Evolutionary conservation across 2,888 invertebrate genomes (phyloP).

Genomic region (Ceratothoa steindachneri): DNA sequence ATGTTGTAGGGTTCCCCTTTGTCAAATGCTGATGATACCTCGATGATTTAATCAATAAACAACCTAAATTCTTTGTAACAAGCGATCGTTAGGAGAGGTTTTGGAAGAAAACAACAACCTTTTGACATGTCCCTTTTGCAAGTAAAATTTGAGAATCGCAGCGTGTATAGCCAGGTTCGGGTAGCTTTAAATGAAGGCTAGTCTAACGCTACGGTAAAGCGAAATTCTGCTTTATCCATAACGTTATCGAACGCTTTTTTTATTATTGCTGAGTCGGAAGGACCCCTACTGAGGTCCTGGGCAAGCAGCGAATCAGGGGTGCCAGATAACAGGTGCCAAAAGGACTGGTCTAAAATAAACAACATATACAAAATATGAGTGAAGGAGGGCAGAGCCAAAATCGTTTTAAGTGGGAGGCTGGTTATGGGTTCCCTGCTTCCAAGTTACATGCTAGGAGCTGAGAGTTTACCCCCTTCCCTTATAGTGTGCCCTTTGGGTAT

Average conservation of each 20-base stretch:
- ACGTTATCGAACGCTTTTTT: constrained; percentile 4
- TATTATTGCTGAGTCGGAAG: constrained; percentile 13
- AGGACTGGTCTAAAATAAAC: not conserved
- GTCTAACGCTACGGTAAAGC: not conserved
- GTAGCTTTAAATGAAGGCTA: constrained; percentile 6
- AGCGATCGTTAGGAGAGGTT: no score
- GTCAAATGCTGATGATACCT: no score
- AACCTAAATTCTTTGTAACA: no score
- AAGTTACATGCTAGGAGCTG: not conserved
- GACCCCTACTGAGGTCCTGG: not conserved
- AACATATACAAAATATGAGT: not conserved
- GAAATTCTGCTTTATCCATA: not conserved
- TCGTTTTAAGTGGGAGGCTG: not conserved
- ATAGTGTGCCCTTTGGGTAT: constrained; percentile 1
- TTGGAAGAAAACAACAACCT: no score
- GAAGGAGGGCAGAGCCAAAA: not conserved
- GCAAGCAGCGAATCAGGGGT: no score
- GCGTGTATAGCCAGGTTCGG: not conserved
- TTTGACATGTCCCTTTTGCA: not conserved
- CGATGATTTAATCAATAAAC: no score
- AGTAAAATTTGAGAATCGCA: constrained; percentile 14
- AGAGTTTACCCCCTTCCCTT: not conserved
- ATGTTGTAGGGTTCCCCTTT: no score
- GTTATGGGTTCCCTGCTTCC: not conserved
- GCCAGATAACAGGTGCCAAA: not conserved